A percentile compares a stretch with the other conserved stretches of the same genome.
phyloP scores from a whole-genome alignment of 2,888 invertebrate genomes.

The Diaphora mendica region DNA sequence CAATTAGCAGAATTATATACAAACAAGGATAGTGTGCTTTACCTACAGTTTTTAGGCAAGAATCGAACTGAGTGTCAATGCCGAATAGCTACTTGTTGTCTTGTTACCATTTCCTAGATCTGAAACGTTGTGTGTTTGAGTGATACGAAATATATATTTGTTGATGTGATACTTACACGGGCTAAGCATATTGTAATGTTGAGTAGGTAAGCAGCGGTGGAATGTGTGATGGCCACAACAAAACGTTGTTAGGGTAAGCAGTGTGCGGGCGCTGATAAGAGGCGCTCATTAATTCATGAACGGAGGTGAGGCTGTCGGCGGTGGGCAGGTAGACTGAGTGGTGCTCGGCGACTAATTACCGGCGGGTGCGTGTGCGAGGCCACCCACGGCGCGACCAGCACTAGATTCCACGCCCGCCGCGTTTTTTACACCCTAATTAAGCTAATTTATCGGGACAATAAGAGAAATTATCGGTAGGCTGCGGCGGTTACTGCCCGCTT shows the following conservation, averaged over 20 bases:
- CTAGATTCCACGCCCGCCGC: constrained; percentile 79
- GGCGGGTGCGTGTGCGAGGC: constrained; percentile 50
- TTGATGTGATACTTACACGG: constrained; percentile 9
- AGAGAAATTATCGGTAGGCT: constrained; percentile 77
- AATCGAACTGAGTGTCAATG: not conserved
- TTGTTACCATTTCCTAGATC: not conserved
- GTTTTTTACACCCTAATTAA: constrained; percentile 85
- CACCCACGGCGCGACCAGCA: constrained; percentile 73
- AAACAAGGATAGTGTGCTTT: no score
- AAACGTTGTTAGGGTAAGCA: constrained; percentile 9
- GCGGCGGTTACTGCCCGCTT: constrained; percentile 71
- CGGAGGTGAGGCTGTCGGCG: constrained; percentile 6
- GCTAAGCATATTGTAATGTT: constrained; percentile 1
- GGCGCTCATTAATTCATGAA: constrained; percentile 20
- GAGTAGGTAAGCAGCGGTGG: constrained; percentile 5
- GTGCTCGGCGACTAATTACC: constrained; percentile 39
- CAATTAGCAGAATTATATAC: no score
- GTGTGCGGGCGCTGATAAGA: constrained; percentile 18
- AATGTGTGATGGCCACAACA: constrained; percentile 8
- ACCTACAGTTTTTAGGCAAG: no score
- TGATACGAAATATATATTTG: constrained; percentile 3
- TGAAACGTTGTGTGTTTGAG: not conserved
- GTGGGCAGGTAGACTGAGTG: constrained; percentile 40
- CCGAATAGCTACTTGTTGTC: not conserved
- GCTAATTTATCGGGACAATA: constrained; percentile 85